Base-by-base conservation (phyloP, 1,140 invertebrate genomes). In the Linepithema humile region DNA sequence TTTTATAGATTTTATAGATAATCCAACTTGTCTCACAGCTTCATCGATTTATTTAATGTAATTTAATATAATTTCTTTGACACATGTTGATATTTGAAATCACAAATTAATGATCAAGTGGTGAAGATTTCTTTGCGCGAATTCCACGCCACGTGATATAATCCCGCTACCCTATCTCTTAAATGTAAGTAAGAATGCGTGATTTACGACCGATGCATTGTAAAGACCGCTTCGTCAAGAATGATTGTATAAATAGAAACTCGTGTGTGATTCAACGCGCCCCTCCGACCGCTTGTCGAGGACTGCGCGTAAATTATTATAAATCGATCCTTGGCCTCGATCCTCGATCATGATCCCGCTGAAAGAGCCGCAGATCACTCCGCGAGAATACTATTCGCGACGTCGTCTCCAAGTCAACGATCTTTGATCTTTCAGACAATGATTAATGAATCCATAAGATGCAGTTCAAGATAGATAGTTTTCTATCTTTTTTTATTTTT, bases 141-240 rank as follows among this genome's bases (percentile, higher is more conserved):
- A 29, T 64, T 35, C 43, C n/a, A 12, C 55, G 26, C 12, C 20
- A 12, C 32, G 23, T 26, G 57, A 67, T 40, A 29, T 35, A 40
- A 80, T 62, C 17, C 32, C 35, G 26, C 10, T 55, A 83, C 83
- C 85, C n/a, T n/a, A 53, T 57, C 64, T 59, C 59, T 86, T 53
- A 48, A 77, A 3, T 67, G n/a, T 77, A 67, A 84, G 84, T 72
- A 84, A 77, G 75, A 84, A 70, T 40, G 64, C 78, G 87, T 91
- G 88, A 91, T 91, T 91, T 90, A 91, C 67, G 90, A 83, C 72
- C 77, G 32, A 78, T 74, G 65, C 43, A 88, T 82, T 69, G 64
- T 70, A 53, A 38, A 85, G 40, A 84, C 55, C 69, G 26, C 20
- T 50, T 50, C 77, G 83, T 73, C 74, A 84, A 32, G 40, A 48